phyloP scores from a whole-genome alignment of 2,113 vertebrate species.

The Edolisoma coerulescens region DNA sequence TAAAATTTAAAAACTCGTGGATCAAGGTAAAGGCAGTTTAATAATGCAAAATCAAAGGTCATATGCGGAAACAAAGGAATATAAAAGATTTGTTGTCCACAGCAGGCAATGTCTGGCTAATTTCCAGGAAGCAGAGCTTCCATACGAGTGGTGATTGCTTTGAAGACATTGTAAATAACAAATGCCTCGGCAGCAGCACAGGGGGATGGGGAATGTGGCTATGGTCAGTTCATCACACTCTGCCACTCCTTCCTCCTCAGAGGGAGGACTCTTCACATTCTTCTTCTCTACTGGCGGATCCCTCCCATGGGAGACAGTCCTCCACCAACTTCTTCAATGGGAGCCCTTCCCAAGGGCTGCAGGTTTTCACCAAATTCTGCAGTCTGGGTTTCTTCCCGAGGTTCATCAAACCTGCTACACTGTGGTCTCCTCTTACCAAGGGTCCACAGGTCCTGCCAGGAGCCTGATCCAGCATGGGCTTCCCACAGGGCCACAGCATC shows the following conservation, averaged over 20 bases:
- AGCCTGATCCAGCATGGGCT: fast-evolving
- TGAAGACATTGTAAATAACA: neutral
- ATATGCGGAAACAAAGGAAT: neutral
- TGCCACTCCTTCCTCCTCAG: neutral
- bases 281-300: neutral
- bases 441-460: neutral
- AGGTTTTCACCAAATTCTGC: neutral
- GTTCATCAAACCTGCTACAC: neutral
- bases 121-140: neutral
- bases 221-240: neutral
- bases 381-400: fast-evolving
- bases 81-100: neutral
- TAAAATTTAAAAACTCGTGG: neutral
- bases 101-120: neutral
- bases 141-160: fast-evolving
- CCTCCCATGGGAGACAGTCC: neutral
- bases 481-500: neutral
- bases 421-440: neutral
- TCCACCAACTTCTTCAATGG: neutral
- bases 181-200: neutral
- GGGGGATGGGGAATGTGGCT: neutral
- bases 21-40: neutral
- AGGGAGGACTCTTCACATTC: neutral
- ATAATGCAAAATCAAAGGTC: neutral
- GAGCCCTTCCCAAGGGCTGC: neutral